A percentile compares a stretch with the other conserved stretches of the same genome.
Evolutionary conservation across 2,888 invertebrate species (phyloP).

Genomic region (Phasia obesa): DNA sequence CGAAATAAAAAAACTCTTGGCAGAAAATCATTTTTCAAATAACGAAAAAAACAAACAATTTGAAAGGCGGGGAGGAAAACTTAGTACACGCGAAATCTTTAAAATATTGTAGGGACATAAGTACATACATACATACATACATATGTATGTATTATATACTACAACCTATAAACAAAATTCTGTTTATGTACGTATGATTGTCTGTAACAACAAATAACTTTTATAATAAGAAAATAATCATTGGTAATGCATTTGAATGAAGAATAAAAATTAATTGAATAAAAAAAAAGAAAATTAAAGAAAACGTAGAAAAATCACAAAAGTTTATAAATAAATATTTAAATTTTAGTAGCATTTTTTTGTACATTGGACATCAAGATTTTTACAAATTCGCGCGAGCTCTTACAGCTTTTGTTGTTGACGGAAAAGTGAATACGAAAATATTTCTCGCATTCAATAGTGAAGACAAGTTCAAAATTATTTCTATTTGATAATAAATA

Average conservation of each 20-base stretch:
- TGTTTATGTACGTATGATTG: too few relatives aligned
- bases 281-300: constrained; percentile 50
- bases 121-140: neutral
- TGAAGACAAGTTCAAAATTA: constrained; percentile 72
- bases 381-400: constrained; percentile 65
- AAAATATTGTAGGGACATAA: neutral
- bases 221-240: constrained; percentile 74
- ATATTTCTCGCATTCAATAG: constrained; percentile 72
- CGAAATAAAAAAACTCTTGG: constrained; percentile 46
- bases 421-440: constrained; percentile 66
- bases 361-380: constrained; percentile 70
- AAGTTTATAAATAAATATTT: constrained; percentile 62
- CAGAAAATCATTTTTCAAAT: constrained; percentile 47
- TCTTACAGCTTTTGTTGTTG: constrained; percentile 58
- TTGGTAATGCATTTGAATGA: constrained; percentile 75
- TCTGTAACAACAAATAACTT: constrained; percentile 61
- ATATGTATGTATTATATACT: neutral
- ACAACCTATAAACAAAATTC: too few relatives aligned
- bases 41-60: constrained; percentile 44
- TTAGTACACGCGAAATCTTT: constrained; percentile 44
- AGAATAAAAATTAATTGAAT: constrained; percentile 48
- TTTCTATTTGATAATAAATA: constrained; percentile 52
- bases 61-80: constrained; percentile 29
- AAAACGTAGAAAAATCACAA: constrained; percentile 29
- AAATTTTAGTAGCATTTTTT: constrained; percentile 56